Conservation (phyloP, 2,113 vertebrate species). For the Pterophyllum scalare region DNA sequence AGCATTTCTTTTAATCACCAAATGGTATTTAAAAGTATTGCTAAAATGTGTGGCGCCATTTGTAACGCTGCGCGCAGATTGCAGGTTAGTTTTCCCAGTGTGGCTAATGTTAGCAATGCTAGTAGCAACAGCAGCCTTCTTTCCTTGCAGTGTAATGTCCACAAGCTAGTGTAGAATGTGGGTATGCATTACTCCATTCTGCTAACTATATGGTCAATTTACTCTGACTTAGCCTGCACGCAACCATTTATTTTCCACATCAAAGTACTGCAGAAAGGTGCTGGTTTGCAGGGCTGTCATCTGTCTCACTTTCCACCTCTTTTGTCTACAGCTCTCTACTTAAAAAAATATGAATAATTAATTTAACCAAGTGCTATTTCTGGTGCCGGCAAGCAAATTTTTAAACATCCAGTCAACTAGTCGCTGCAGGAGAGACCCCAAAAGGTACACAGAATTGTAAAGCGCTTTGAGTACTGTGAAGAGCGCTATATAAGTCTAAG, state of each 20-base stretch:
- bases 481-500: too few species aligned
- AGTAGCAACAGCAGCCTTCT: too few species aligned
- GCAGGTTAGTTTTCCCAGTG: neutral
- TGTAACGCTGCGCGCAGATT: too few species aligned
- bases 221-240: neutral
- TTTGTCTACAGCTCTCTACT: neutral
- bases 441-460: too few species aligned
- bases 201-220: neutral
- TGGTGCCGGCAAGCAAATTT: neutral
- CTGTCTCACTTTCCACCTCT: neutral
- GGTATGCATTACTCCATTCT: neutral
- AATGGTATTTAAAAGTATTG: too few species aligned
- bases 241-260: neutral
- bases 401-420: neutral
- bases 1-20: too few species aligned
- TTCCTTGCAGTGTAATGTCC: too few species aligned
- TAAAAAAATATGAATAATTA: constrained; percentile 3
- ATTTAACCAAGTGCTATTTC: neutral
- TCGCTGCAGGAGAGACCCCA: neutral
- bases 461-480: too few species aligned
- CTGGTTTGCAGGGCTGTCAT: neutral
- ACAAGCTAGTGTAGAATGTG: neutral
- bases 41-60: too few species aligned
- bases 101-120: neutral
- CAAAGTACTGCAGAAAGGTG: neutral